A percentile compares a stretch with the other conserved stretches of the same genome.
Evolutionary conservation across 2,888 invertebrate genomes (phyloP).

Genomic region (Tuberolachnus salignus): DNA sequence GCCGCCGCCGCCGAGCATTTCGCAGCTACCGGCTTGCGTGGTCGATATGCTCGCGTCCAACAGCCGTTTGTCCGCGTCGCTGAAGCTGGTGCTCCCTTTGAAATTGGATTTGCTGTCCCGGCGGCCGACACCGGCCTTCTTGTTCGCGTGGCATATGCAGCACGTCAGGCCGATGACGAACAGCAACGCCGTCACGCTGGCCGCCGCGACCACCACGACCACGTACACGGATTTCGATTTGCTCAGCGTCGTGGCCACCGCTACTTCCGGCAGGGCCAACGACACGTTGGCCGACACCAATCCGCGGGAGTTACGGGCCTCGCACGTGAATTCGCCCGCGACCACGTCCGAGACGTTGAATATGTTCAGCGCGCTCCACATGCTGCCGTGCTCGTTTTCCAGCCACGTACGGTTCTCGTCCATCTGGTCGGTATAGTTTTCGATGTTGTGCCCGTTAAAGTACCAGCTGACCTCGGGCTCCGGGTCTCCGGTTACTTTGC

Average conservation of each 20-base stretch:
- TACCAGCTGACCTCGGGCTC: constrained; percentile 83
- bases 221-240: constrained; percentile 76
- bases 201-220: constrained; percentile 74
- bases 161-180: constrained; percentile 69
- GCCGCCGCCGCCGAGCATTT: constrained; percentile 66
- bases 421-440: constrained; percentile 53
- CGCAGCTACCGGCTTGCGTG: constrained; percentile 69
- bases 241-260: constrained; percentile 76
- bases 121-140: constrained; percentile 63
- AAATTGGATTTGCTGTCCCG: constrained; percentile 69
- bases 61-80: constrained; percentile 86
- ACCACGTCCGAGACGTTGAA: constrained; percentile 81
- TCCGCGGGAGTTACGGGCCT: constrained; percentile 71
- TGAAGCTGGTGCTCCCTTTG: constrained; percentile 81
- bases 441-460: constrained; percentile 70
- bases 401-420: constrained; percentile 58
- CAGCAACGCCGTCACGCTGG: constrained; percentile 72
- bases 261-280: constrained; percentile 72
- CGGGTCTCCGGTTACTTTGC: constrained; percentile 82
- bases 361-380: constrained; percentile 82
- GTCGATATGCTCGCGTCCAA: constrained; percentile 80
- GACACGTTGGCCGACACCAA: constrained; percentile 66
- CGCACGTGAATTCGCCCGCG: constrained; percentile 84
- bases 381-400: constrained; percentile 62
- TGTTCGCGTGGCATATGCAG: constrained; percentile 66